Percentiles rank a stretch among this genome's conserved stretches.
phyloP scores from a whole-genome alignment of 2,797 vertebrate species.

The Allobates femoralis region DNA sequence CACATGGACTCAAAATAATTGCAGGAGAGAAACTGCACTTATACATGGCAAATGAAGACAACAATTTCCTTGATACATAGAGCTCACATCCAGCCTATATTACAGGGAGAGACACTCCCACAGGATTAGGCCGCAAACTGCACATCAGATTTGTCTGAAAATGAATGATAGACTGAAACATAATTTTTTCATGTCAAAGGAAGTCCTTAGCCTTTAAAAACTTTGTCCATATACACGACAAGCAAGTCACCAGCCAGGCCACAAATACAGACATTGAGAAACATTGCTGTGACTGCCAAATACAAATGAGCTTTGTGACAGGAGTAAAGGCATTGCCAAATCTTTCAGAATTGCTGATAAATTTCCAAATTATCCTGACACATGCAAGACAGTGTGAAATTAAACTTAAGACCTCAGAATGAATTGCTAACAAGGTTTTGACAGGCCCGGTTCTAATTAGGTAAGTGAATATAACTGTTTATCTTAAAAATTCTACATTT shows the following conservation, averaged over 20 bases:
- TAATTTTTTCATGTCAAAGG: too few relatives aligned
- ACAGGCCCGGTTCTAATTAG: conserved; percentile 40
- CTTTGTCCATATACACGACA: neutral
- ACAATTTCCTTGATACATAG: too few relatives aligned
- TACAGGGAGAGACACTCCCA: too few relatives aligned
- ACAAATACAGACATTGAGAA: conserved; percentile 11
- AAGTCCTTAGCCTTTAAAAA: neutral
- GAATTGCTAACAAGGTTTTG: conserved; percentile 16
- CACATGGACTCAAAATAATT: too few relatives aligned
- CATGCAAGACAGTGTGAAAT: conserved; percentile 51
- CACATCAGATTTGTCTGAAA: too few relatives aligned
- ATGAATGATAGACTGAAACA: too few relatives aligned
- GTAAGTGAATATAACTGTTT: conserved; percentile 14
- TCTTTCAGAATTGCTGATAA: conserved; percentile 37
- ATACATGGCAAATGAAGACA: too few relatives aligned
- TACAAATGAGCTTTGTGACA: conserved; percentile 11
- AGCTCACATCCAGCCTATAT: too few relatives aligned
- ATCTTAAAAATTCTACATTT: conserved; percentile 37
- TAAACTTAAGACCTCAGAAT: conserved; percentile 13
- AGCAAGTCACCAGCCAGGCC: neutral
- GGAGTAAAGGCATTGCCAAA: neutral
- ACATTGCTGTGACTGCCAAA: neutral
- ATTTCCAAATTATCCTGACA: conserved; percentile 47
- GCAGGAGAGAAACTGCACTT: too few relatives aligned
- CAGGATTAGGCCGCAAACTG: too few relatives aligned